Conservation (phyloP, 2,888 invertebrate genomes). For the Lysandra bellargus region DNA sequence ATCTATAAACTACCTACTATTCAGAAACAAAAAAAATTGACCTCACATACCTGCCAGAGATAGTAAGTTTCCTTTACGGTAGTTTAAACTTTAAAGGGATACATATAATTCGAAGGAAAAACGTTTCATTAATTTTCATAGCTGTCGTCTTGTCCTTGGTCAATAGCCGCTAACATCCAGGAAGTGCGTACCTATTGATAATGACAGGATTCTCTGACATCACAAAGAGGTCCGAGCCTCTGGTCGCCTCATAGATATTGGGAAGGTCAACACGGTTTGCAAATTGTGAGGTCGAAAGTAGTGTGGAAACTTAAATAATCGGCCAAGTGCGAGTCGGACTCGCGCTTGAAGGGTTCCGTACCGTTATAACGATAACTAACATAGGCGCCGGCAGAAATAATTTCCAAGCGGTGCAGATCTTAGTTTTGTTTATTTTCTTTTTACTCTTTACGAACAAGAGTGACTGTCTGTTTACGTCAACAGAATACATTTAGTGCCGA, state of each 20-base stretch:
- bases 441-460: no score
- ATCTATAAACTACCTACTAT: no score
- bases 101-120: not conserved
- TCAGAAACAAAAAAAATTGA: no score
- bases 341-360: no score
- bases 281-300: not conserved
- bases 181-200: constrained; percentile 50
- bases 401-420: no score
- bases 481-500: no score
- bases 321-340: no score
- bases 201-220: constrained; percentile 48
- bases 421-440: no score
- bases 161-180: constrained; percentile 39
- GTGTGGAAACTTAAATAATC: not conserved
- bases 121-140: not conserved
- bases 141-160: not conserved
- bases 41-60: no score
- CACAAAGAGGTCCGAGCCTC: constrained; percentile 34
- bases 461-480: no score
- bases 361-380: no score
- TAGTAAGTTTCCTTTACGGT: not conserved
- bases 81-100: not conserved
- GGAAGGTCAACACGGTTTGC: not conserved
- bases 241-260: not conserved
- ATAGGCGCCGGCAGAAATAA: no score